Evolutionary conservation across 1,140 invertebrate genomes (phyloP).

Genomic region (Drosophila grimshawi): DNA sequence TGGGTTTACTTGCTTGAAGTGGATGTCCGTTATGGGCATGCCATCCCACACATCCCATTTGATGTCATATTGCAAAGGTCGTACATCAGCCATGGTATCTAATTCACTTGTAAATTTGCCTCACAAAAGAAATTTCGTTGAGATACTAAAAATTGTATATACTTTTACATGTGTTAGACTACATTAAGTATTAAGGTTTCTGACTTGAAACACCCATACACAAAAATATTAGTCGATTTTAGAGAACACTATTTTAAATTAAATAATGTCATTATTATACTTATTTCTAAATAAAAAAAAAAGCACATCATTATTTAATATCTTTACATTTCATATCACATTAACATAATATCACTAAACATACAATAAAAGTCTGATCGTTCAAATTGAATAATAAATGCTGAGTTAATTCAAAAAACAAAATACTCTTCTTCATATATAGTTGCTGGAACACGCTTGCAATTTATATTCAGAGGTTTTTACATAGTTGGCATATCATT

Average conservation of each 20-base stretch:
- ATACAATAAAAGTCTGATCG: no score
- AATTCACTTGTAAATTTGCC: slow-evolving; percentile 29
- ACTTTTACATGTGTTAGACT: not conserved
- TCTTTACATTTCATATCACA: no score
- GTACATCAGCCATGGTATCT: slow-evolving; percentile 43
- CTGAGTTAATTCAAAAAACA: no score
- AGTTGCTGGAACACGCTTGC: no score
- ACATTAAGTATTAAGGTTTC: not conserved
- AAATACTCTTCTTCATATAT: no score
- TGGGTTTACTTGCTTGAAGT: slow-evolving; percentile 50
- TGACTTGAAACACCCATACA: not conserved
- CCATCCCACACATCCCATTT: slow-evolving; percentile 54
- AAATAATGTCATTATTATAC: no score
- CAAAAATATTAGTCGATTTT: no score
- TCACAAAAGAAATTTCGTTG: not conserved
- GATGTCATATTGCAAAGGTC: slow-evolving; percentile 51
- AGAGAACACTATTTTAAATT: no score
- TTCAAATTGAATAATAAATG: no score
- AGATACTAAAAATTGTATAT: slow-evolving; percentile 4
- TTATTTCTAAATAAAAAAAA: no score
- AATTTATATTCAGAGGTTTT: not conserved
- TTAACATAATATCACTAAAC: no score
- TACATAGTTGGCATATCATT: not conserved
- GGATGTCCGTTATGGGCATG: slow-evolving; percentile 58
- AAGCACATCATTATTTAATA: no score